Conservation (phyloP, 2,888 invertebrate species). For the Lasioglossum zephyrum region DNA sequence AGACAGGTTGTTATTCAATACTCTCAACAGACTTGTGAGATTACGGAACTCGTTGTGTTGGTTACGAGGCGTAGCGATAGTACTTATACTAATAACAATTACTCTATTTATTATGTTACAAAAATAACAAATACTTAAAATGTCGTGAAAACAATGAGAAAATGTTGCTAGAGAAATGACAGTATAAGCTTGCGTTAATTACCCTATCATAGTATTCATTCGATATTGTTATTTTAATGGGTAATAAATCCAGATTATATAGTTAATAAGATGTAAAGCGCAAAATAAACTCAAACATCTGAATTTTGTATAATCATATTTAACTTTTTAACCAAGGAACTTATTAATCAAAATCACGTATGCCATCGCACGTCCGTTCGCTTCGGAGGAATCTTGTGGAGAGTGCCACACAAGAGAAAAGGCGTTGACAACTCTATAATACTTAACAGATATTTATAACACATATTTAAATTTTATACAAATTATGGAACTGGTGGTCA, state of each 20-base stretch:
- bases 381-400: no score
- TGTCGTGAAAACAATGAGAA: neutral
- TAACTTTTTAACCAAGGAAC: no score
- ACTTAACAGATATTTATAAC: no score
- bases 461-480: constrained; percentile 1
- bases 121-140: neutral
- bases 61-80: neutral
- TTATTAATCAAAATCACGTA: no score
- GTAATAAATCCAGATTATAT: no score
- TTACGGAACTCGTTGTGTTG: neutral
- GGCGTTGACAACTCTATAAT: no score
- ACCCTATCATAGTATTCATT: neutral
- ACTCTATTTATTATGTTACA: constrained; percentile 5
- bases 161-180: neutral
- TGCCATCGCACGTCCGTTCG: no score
- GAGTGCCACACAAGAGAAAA: no score
- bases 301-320: no score
- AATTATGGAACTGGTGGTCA: neutral
- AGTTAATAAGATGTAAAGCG: no score
- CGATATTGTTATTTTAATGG: no score
- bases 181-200: neutral
- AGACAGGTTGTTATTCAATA: neutral
- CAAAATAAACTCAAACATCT: no score
- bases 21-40: neutral
- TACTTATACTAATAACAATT: neutral